These are phyloP conservation scores for Phylloscopus trochilus DNA, from an alignment of 2,113 vertebrate genomes.

Conservation along the genomic window DNA sequence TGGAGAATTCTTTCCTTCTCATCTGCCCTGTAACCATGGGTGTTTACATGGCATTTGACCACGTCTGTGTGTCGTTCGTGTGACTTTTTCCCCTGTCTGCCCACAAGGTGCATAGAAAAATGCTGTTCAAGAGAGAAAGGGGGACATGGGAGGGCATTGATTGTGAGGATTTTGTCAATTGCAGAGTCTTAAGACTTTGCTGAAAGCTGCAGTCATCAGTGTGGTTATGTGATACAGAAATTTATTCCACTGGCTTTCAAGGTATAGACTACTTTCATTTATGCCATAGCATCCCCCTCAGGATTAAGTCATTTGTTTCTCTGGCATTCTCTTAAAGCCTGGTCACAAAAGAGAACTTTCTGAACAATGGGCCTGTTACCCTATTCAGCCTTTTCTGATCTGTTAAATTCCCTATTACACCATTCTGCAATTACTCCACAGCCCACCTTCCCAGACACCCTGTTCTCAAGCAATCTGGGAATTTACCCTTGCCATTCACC, in stretches of 20 bases:
- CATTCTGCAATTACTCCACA: slow-evolving; percentile 36
- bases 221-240: slow-evolving; percentile 36
- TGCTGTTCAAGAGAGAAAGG: background rate
- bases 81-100: background rate
- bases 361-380: slow-evolving; percentile 53
- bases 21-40: background rate
- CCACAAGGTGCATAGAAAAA: background rate
- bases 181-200: slow-evolving; percentile 14
- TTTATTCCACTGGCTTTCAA: slow-evolving; percentile 40
- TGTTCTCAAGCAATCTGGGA: slow-evolving; percentile 45
- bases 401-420: slow-evolving; percentile 46
- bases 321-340: slow-evolving; percentile 39
- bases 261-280: slow-evolving; percentile 46
- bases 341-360: slow-evolving; percentile 51
- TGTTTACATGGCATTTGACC: background rate
- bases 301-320: slow-evolving; percentile 65
- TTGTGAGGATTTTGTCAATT: background rate
- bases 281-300: background rate
- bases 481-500: background rate
- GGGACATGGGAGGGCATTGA: background rate
- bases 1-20: background rate
- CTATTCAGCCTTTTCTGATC: slow-evolving; percentile 53
- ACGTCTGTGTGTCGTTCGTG: background rate
- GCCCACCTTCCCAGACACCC: background rate
- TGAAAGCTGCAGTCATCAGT: background rate